phyloP scores from a whole-genome alignment of 1,140 invertebrate genomes.

The Telenomus remus region DNA sequence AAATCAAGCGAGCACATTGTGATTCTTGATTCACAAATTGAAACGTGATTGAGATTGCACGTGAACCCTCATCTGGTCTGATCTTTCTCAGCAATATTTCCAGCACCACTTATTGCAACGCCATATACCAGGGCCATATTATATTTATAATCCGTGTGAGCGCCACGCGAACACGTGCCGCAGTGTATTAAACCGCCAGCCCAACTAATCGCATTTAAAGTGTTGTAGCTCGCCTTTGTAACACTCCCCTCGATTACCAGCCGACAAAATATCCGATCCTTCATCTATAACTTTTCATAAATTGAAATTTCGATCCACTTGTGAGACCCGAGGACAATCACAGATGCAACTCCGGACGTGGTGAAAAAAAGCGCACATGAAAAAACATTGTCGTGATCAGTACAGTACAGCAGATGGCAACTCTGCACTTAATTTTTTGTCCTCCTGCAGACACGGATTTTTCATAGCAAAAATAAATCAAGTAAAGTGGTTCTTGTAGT shows the following conservation, averaged over 20 bases:
- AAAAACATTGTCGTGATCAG: slow-evolving; percentile 58
- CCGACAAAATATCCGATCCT: slow-evolving; percentile 40
- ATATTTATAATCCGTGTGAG: slow-evolving; percentile 74
- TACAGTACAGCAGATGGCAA: slow-evolving; percentile 60
- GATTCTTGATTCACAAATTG: slow-evolving; percentile 57
- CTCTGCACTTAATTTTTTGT: no score
- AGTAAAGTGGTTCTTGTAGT: no score
- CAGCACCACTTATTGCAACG: slow-evolving; percentile 41
- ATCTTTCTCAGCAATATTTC: slow-evolving; percentile 45
- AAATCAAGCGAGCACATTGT: slow-evolving; percentile 50
- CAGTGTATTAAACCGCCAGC: slow-evolving; percentile 51
- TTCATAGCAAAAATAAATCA: no score
- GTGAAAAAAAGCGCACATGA: slow-evolving; percentile 46
- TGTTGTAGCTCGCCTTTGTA: slow-evolving; percentile 38
- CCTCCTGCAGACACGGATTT: no score
- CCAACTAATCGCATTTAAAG: slow-evolving; percentile 73
- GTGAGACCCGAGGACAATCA: slow-evolving; percentile 1
- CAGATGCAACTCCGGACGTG: slow-evolving; percentile 15
- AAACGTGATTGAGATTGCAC: slow-evolving; percentile 49
- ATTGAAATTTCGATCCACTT: slow-evolving; percentile 7
- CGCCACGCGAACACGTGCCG: slow-evolving; percentile 72
- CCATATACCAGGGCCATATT: slow-evolving; percentile 65
- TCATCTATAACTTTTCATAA: not conserved
- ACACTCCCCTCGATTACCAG: slow-evolving; percentile 50
- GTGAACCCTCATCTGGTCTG: slow-evolving; percentile 53